Evolutionary conservation across 2,113 vertebrate species (phyloP), one percentile per base, ranked within the genome.

Genomic region (Rhabdornis inornatus): DNA sequence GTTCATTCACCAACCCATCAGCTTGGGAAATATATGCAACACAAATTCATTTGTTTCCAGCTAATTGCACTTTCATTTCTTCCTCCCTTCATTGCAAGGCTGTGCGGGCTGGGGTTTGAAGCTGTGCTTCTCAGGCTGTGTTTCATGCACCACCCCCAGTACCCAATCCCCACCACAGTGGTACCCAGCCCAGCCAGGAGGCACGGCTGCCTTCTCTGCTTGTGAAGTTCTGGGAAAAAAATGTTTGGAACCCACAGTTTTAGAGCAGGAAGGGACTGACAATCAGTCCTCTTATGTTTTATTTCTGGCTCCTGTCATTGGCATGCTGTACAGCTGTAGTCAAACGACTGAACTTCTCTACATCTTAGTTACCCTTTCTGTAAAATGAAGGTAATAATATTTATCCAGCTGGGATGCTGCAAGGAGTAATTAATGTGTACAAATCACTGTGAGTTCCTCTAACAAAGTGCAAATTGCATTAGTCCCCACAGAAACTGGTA

Each of bases 351-450:
- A 93, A 96, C 76, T 85, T 90, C 85, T 70, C 75, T 81, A 93
- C 79, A 66, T 95, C 83, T 95, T 93, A 94, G 84, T 95, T 96
- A 95, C 72, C 82, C 68, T 90, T 90, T 94, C 94, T 94, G 59
- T 93, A 94, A 96, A 93, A 94, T 68, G 79, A 78, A 95, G 92
- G 86, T 95, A 96, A 92, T 92, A 93, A 96, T 96, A 96, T 96
- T 97, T 97, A 91, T 97, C 94, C 87, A 97, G 81, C 93, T 94
- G 95, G 91, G 95, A 96, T 95, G 87, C 94, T 94, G 89, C 91
- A 89, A 96, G 92, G 89, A 96, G 95, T 97, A 96, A 97, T 96
- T 97, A 97, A 96, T 92, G 91, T 78, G 94, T 96, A 97, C 89
- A 92, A 96, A 96, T 96, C 76, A 93, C 92, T 94, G 78, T 82